Conservation (phyloP, 1,140 invertebrate species). For the Triops cancriformis region DNA sequence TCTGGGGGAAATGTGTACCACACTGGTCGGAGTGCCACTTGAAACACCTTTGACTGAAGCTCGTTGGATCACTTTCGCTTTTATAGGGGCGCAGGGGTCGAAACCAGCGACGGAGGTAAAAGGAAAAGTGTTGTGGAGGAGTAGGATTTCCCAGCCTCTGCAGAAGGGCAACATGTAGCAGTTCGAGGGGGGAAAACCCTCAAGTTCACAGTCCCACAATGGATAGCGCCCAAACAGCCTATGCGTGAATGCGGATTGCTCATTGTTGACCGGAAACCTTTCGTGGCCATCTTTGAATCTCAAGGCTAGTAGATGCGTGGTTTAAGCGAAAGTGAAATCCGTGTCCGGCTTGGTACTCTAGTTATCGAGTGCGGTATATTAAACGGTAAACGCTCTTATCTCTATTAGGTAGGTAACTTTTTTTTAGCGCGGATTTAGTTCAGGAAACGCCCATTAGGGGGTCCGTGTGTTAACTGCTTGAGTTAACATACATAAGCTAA, state of each 20-base stretch:
- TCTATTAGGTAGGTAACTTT: too few species aligned
- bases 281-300: background rate
- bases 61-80: background rate
- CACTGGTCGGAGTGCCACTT: background rate
- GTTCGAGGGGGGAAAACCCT: background rate
- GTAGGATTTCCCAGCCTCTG: background rate
- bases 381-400: background rate
- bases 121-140: slow-evolving; percentile 1
- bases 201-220: background rate
- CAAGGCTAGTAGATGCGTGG: background rate
- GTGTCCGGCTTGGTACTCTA: background rate
- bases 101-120: background rate
- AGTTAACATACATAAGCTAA: too few species aligned
- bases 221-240: background rate
- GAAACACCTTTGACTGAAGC: slow-evolving; percentile 1
- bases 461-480: too few species aligned
- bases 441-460: too few species aligned
- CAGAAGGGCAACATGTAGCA: background rate
- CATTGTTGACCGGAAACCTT: background rate
- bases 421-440: too few species aligned
- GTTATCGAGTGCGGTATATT: background rate
- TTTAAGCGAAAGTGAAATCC: background rate
- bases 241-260: background rate
- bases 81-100: background rate
- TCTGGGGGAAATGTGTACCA: background rate